Conservation (phyloP, 1,140 invertebrate genomes). For the Aplysia californica region DNA sequence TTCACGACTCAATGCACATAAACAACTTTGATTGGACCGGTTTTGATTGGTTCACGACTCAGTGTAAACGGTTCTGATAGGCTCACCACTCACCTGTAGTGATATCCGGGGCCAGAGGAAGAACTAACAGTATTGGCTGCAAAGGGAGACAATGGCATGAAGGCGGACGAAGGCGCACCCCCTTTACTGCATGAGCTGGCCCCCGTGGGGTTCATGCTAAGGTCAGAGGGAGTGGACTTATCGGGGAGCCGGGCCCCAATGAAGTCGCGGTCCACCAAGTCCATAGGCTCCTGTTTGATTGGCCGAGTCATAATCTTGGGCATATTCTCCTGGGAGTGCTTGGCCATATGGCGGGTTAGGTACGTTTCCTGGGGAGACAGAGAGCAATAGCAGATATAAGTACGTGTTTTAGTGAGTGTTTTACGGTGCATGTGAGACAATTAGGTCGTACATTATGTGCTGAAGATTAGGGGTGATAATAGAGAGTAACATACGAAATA, state of each 20-base stretch:
- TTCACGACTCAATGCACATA: too few species aligned
- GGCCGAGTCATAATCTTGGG: constrained; percentile 42
- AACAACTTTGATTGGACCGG: too few species aligned
- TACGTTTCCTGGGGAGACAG: constrained; percentile 83
- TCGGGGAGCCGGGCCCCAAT: constrained; percentile 51
- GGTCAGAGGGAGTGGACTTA: constrained; percentile 57
- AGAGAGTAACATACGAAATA: too few species aligned
- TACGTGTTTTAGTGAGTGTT: too few species aligned
- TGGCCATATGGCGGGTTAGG: constrained; percentile 98
- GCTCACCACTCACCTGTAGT: constrained; percentile 18
- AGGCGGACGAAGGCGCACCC: constrained; percentile 53
- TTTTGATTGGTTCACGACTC: too few species aligned
- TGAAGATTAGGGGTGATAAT: too few species aligned
- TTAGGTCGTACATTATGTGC: too few species aligned
- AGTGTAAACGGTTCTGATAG: too few species aligned
- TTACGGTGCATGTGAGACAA: too few species aligned
- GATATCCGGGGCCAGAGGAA: constrained; percentile 33
- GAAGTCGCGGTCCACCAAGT: constrained; percentile 42
- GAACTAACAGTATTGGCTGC: constrained; percentile 47
- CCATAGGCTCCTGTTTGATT: constrained; percentile 65
- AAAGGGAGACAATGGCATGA: constrained; percentile 61
- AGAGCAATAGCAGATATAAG: neutral
- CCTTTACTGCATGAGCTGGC: constrained; percentile 18
- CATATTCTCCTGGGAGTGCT: constrained; percentile 75
- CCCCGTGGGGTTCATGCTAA: constrained; percentile 2